phyloP scores from a whole-genome alignment of 2,888 invertebrate genomes.

The Leucoptera coffeella region DNA sequence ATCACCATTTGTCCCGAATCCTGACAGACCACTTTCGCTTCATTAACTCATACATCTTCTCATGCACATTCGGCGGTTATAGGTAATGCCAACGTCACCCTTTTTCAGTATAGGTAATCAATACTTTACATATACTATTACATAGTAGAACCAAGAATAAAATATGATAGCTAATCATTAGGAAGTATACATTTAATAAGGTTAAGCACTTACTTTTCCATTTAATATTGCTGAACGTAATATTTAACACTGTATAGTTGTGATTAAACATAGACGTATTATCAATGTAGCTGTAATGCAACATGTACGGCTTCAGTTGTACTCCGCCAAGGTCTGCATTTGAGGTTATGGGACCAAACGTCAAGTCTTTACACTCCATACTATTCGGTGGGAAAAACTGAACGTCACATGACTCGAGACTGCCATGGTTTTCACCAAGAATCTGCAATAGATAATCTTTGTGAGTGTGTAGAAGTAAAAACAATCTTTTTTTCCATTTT shows the following conservation, averaged over 20 bases:
- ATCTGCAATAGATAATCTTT: conserved; percentile 13
- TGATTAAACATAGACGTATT: neutral
- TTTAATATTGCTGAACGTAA: conserved; percentile 38
- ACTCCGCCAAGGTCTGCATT: conserved; percentile 32
- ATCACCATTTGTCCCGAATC: too few relatives aligned
- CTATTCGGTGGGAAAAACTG: conserved; percentile 25
- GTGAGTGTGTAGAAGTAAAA: too few relatives aligned
- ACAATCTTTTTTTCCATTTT: neutral
- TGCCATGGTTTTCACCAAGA: conserved; percentile 15
- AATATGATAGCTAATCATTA: too few relatives aligned
- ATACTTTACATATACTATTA: too few relatives aligned
- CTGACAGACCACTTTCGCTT: too few relatives aligned
- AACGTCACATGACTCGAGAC: conserved; percentile 24
- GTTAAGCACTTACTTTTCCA: conserved; percentile 49
- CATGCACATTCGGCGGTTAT: too few relatives aligned
- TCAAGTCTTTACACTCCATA: conserved; percentile 22
- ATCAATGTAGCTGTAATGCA: conserved; percentile 8
- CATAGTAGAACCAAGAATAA: too few relatives aligned
- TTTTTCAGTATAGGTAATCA: too few relatives aligned
- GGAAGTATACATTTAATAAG: too few relatives aligned
- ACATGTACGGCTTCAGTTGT: conserved; percentile 25
- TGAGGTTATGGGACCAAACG: conserved; percentile 23
- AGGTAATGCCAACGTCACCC: too few relatives aligned
- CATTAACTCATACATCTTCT: too few relatives aligned
- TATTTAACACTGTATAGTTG: conserved; percentile 31